A percentile compares a stretch with the other conserved stretches of the same genome.
These are phyloP conservation scores for Copsychus sechellarum DNA, from an alignment of 2,113 vertebrate genomes.

Conservation along the genomic window DNA sequence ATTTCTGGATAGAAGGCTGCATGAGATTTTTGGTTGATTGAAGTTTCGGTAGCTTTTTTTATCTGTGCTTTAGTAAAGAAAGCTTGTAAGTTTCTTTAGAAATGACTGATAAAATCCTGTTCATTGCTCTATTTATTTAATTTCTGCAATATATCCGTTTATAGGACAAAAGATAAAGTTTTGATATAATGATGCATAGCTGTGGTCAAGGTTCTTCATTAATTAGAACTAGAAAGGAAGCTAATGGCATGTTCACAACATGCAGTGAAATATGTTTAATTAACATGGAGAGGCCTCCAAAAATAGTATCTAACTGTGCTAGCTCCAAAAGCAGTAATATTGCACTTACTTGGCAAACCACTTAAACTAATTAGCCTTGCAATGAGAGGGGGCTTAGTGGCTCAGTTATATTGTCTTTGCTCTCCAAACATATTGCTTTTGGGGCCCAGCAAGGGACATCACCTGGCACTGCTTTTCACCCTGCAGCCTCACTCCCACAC, in stretches of 20 bases:
- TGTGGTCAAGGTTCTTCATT: constrained; percentile 46
- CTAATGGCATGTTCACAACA: constrained; percentile 58
- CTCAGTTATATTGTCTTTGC: constrained; percentile 32
- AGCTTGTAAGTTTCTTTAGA: background rate
- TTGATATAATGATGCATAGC: background rate
- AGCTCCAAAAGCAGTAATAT: constrained; percentile 57
- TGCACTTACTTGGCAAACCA: constrained; percentile 61
- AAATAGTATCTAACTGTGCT: constrained; percentile 59
- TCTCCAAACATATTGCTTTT: constrained; percentile 26
- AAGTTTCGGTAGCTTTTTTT: background rate
- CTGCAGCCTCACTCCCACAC: background rate
- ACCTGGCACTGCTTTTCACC: constrained; percentile 1
- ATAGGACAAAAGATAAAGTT: constrained; percentile 26
- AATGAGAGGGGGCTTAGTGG: constrained; percentile 5
- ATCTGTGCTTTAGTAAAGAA: background rate
- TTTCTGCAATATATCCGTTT: background rate
- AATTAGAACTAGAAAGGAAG: constrained; percentile 49
- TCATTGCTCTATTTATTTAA: background rate
- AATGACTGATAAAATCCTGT: background rate
- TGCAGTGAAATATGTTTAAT: constrained; percentile 60
- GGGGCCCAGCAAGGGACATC: background rate
- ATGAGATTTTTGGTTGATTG: background rate
- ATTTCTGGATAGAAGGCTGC: background rate
- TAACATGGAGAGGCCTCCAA: constrained; percentile 62
- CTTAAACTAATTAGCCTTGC: constrained; percentile 61